Evolutionary conservation across 2,797 vertebrate species (phyloP).

Genomic region (Acestrorhynchus altus): DNA sequence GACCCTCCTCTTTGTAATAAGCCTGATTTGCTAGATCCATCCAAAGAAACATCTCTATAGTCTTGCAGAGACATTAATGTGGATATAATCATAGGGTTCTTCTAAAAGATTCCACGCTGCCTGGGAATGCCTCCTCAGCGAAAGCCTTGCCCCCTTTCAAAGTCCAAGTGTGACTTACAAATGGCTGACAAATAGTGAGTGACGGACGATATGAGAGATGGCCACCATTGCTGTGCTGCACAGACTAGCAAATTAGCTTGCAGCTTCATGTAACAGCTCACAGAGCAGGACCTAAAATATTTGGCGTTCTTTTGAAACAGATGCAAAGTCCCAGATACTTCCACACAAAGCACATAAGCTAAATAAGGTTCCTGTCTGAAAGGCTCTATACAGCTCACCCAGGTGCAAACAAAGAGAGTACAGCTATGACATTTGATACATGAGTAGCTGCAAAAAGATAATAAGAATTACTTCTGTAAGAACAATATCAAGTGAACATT

Average conservation of each 20-base stretch:
- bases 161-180: conserved; percentile 83
- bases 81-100: conserved; percentile 82
- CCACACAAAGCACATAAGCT: background rate
- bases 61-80: conserved; percentile 78
- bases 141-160: conserved; percentile 75
- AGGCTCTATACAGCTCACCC: background rate
- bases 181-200: conserved; percentile 78
- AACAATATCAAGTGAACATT: background rate
- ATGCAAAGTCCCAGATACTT: background rate
- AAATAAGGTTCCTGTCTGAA: background rate
- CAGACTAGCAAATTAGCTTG: conserved; percentile 68
- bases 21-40: conserved; percentile 70
- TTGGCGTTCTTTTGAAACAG: conserved; percentile 39
- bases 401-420: background rate
- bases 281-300: conserved; percentile 32
- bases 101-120: conserved; percentile 72
- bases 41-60: conserved; percentile 76
- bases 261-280: conserved; percentile 53
- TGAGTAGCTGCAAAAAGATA: background rate
- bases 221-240: conserved; percentile 59
- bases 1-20: conserved; percentile 80
- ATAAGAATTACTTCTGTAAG: background rate
- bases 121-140: conserved; percentile 72
- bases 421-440: background rate
- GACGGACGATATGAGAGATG: conserved; percentile 75